A percentile compares a stretch with the other conserved stretches of the same genome.
Conservation (phyloP, 2,888 invertebrate genomes). For the Melipona bicolor region DNA sequence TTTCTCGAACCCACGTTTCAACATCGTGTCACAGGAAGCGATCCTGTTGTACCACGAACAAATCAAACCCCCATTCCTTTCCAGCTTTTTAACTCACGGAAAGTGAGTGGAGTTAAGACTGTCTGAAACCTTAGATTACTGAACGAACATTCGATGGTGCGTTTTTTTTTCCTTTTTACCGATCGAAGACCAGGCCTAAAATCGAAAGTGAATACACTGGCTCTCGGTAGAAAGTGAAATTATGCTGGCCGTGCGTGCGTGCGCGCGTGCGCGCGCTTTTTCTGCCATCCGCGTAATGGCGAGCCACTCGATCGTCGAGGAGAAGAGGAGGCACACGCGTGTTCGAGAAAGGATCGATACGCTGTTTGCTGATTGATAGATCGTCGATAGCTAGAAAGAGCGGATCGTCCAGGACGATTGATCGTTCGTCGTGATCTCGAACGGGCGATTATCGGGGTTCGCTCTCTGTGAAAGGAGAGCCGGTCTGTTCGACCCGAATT, state of each 20-base stretch:
- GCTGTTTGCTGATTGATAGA: conserved; percentile 28
- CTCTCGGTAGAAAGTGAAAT: conserved; percentile 79
- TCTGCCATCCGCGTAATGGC: conserved; percentile 22
- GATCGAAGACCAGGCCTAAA: conserved; percentile 64
- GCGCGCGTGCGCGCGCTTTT: conserved; percentile 6
- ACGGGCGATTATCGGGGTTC: too few relatives aligned
- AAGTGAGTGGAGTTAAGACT: conserved; percentile 13
- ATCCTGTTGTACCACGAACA: too few relatives aligned
- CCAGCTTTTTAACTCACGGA: not conserved
- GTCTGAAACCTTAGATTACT: conserved; percentile 26
- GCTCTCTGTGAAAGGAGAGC: not conserved
- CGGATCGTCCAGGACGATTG: conserved; percentile 12
- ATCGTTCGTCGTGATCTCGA: not conserved
- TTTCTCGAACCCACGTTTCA: too few relatives aligned
- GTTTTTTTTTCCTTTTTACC: conserved; percentile 41
- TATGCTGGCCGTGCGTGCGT: conserved; percentile 35
- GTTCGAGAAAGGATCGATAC: conserved; percentile 41
- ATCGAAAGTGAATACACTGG: conserved; percentile 74
- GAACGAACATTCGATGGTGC: conserved; percentile 40
- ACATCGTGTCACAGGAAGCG: too few relatives aligned
- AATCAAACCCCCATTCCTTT: too few relatives aligned
- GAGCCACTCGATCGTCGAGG: conserved; percentile 13
- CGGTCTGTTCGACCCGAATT: conserved; percentile 8
- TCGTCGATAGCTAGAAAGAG: conserved; percentile 40
- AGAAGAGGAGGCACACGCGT: conserved; percentile 12